phyloP scores from a whole-genome alignment of 2,797 vertebrate species.

The Heliangelus exortis region DNA sequence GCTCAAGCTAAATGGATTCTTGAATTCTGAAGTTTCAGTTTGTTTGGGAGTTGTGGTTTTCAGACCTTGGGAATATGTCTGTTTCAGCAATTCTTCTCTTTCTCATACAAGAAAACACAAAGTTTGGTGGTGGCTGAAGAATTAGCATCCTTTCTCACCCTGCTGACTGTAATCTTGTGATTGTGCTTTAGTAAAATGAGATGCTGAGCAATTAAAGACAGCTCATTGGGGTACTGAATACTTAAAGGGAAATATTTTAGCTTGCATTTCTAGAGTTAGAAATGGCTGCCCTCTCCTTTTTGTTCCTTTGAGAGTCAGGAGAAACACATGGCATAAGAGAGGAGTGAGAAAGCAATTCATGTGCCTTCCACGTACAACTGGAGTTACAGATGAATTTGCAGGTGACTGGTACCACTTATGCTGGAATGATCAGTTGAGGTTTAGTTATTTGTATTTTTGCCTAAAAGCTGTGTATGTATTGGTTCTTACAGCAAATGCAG shows the following conservation, averaged over 20 bases:
- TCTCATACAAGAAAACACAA: rapidly evolving
- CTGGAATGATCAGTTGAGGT: background rate
- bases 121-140: background rate
- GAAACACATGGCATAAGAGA: background rate
- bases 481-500: background rate
- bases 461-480: background rate
- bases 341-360: rapidly evolving
- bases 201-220: background rate
- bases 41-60: background rate
- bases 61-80: background rate
- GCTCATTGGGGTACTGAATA: background rate
- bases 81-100: background rate
- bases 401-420: background rate
- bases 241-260: background rate
- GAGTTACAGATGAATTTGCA: background rate
- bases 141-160: background rate
- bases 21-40: background rate
- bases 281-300: background rate
- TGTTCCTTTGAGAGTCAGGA: background rate
- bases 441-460: background rate
- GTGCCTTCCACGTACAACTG: background rate
- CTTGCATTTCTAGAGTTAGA: background rate
- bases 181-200: background rate
- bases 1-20: background rate
- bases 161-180: background rate